A percentile compares a stretch with the other conserved stretches of the same genome.
phyloP scores from a whole-genome alignment of 2,888 invertebrate genomes.

The Tortricodes alternella region DNA sequence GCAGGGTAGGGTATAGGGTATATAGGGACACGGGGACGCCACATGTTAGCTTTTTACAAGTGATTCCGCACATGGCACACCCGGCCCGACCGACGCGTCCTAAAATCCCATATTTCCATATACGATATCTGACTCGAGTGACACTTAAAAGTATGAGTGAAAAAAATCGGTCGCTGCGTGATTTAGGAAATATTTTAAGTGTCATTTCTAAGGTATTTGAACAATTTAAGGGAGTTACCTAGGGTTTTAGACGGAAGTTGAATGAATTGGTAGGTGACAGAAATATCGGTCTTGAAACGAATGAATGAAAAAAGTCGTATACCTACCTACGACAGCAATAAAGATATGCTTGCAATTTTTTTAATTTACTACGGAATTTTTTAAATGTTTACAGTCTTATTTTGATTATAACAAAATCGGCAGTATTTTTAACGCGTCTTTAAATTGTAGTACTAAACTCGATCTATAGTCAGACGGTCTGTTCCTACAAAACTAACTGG shows the following conservation, averaged over 20 bases:
- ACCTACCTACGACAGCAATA: too few species aligned
- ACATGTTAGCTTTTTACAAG: constrained; percentile 57
- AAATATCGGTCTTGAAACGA: too few species aligned
- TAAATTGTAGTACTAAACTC: too few species aligned
- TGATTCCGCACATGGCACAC: constrained; percentile 53
- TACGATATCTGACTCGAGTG: constrained; percentile 15
- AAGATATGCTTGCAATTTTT: too few species aligned
- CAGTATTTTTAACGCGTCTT: too few species aligned
- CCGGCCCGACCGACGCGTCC: constrained; percentile 36
- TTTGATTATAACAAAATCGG: too few species aligned
- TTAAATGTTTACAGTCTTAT: too few species aligned
- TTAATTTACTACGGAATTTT: too few species aligned
- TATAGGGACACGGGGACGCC: constrained; percentile 41
- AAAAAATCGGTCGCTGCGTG: background rate
- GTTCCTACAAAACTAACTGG: too few species aligned
- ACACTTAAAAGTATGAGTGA: constrained; percentile 7
- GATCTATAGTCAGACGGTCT: too few species aligned
- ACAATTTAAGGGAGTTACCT: too few species aligned
- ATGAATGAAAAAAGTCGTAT: too few species aligned
- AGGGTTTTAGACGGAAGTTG: background rate
- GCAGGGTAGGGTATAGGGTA: constrained; percentile 30
- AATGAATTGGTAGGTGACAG: background rate
- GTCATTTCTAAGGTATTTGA: background rate
- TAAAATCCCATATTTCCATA: background rate
- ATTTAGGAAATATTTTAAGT: background rate